Percentiles rank a stretch among this genome's conserved stretches.
These are phyloP conservation scores for Eupithecia tripunctaria DNA, from an alignment of 2,888 invertebrate species.

Conservation along the genomic window DNA sequence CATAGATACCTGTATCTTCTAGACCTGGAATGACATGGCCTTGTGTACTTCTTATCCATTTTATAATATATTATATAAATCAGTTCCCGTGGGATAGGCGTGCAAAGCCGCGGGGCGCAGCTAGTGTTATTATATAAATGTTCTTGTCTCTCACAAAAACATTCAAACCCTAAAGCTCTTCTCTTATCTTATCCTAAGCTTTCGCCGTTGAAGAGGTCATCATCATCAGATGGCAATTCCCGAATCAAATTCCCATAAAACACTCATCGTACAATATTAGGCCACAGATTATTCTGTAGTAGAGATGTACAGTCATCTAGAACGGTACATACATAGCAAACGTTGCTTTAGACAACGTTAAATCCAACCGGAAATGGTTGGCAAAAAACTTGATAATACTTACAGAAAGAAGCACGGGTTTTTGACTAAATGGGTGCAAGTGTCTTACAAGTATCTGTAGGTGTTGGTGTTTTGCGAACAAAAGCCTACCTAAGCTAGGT, in stretches of 20 bases:
- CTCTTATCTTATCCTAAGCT: neutral
- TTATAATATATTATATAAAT: too few species aligned
- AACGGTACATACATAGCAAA: neutral
- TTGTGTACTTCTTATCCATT: too few species aligned
- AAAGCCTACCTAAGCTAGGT: neutral
- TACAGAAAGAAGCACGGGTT: neutral
- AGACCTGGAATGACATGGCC: too few species aligned
- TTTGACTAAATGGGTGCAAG: neutral
- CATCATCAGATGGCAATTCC: slow-evolving; percentile 20
- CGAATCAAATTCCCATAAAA: slow-evolving; percentile 26
- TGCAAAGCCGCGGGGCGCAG: too few species aligned
- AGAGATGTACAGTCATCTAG: neutral
- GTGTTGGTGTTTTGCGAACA: neutral
- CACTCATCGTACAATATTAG: slow-evolving; percentile 16
- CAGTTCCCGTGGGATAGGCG: too few species aligned
- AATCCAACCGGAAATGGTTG: neutral
- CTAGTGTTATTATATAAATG: neutral
- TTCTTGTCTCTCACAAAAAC: neutral
- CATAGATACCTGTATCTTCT: too few species aligned
- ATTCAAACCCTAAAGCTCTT: neutral
- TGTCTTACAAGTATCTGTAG: neutral
- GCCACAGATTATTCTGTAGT: slow-evolving; percentile 9
- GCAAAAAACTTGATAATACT: neutral
- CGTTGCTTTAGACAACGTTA: neutral
- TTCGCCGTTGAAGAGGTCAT: neutral